Evolutionary conservation across 64 coral and sea anemone species (phyloP), one percentile per base, ranked within the genome.

Genomic region (Actinia tenebrosa): DNA sequence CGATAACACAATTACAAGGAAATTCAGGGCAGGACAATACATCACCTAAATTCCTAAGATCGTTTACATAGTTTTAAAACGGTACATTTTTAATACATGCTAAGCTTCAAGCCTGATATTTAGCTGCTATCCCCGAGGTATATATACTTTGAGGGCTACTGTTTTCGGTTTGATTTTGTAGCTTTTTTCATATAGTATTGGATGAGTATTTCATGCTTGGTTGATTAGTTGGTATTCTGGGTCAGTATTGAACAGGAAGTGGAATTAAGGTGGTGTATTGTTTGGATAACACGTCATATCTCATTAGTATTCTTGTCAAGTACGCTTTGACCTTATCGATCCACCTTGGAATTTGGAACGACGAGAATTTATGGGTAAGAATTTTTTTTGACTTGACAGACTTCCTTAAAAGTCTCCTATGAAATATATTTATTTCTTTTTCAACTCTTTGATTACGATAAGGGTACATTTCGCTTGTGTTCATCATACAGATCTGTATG

Each of bases 231-330:
- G 69, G 69, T 75, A 75, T 75, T 16, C 10, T 58, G 13, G 56
- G 56, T 58, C 56, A 16, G 69, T 42, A 10, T 9, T 75, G 18
- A 11, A 37, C 69, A 75, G 69, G 69, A 75, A 75, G 13, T 75
- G 11, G 69, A 75, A 30, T 26, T 42, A 30, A 30, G 69, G 10
- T 10, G 13, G 26, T 75, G n/a, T 42, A 43, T 75, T 75, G 63
- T 66, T 66, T 30, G 69, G n/a, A 42, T 37, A n/a, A n/a, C 11
- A 25, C 26, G 11, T 27, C 25, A 25, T 75, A 8, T 75, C 69
- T 66, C 63, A 66, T 66, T 66, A 66, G 63, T 66, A 75, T 75
- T 75, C 69, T 75, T 10, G 25, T 75, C 69, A 75, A 5, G 64
- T 69, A 23, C 64, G 0, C 26, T 75, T 14, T 75, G 23, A 75